Percentiles rank a stretch among this genome's conserved stretches.
phyloP scores from a whole-genome alignment of 2,113 vertebrate genomes.

The Guaruba guarouba region DNA sequence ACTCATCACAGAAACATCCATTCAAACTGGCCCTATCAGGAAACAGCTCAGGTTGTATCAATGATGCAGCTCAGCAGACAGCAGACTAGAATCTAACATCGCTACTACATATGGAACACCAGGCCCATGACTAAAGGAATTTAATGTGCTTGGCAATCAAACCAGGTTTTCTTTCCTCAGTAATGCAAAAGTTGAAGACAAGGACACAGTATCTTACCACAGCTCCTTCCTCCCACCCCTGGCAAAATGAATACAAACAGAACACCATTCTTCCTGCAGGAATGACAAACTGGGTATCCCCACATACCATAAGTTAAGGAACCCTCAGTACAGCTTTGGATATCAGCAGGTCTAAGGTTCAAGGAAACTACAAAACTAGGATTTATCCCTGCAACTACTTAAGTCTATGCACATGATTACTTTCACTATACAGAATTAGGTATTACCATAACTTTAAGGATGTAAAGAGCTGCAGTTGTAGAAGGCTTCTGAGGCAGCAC shows the following conservation, averaged over 20 bases:
- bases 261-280: neutral
- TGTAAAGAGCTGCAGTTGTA: neutral
- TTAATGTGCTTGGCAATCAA: neutral
- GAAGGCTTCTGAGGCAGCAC: neutral
- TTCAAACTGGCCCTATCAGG: neutral
- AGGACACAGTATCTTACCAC: neutral
- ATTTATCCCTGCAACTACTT: neutral
- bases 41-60: neutral
- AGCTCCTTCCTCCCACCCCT: neutral
- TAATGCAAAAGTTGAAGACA: neutral
- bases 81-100: neutral
- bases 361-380: neutral
- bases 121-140: neutral
- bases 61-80: neutral
- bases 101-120: neutral
- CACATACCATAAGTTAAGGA: neutral
- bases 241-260: neutral
- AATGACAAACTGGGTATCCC: neutral
- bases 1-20: rapidly evolving
- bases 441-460: neutral
- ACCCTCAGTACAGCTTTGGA: neutral
- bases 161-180: neutral
- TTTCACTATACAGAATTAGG: neutral
- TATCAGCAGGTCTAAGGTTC: neutral
- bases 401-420: neutral